These are phyloP conservation scores for Bradypus variegatus DNA, from an alignment of 2,797 vertebrate species.

Conservation along the genomic window DNA sequence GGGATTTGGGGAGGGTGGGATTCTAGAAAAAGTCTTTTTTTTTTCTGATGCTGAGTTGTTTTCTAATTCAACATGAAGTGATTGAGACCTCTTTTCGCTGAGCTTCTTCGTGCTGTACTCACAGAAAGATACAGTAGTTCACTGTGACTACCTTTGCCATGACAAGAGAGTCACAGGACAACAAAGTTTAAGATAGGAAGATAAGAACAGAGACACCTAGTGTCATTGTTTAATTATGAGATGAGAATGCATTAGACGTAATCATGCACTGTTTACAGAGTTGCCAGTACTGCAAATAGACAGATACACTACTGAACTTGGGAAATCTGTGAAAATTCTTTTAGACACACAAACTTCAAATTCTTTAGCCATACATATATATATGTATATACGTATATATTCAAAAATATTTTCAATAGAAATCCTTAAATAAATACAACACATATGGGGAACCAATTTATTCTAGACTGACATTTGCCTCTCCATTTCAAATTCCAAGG, in stretches of 20 bases:
- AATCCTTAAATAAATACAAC: slow-evolving; percentile 6
- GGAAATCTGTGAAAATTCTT: slow-evolving; percentile 5
- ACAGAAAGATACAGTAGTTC: not conserved
- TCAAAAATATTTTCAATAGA: not conserved
- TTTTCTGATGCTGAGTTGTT: not conserved
- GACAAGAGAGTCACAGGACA: not conserved
- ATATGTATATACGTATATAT: not conserved
- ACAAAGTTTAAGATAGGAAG: not conserved
- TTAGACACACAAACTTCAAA: not conserved
- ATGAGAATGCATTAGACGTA: not conserved
- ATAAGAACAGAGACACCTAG: not conserved
- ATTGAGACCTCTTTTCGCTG: not conserved
- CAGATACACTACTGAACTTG: not conserved
- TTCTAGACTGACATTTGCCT: not conserved
- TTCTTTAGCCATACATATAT: not conserved
- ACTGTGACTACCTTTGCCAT: not conserved
- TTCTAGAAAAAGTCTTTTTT: not conserved
- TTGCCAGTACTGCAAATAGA: not conserved
- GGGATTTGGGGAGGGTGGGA: not conserved
- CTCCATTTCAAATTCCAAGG: not conserved
- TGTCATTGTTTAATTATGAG: not conserved
- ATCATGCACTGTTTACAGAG: not conserved
- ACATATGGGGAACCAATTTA: not conserved
- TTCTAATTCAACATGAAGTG: slow-evolving; percentile 18
- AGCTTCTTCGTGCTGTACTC: not conserved